Base-by-base conservation (phyloP, 2,888 invertebrate genomes). In the Ornithoptera alexandrae region DNA sequence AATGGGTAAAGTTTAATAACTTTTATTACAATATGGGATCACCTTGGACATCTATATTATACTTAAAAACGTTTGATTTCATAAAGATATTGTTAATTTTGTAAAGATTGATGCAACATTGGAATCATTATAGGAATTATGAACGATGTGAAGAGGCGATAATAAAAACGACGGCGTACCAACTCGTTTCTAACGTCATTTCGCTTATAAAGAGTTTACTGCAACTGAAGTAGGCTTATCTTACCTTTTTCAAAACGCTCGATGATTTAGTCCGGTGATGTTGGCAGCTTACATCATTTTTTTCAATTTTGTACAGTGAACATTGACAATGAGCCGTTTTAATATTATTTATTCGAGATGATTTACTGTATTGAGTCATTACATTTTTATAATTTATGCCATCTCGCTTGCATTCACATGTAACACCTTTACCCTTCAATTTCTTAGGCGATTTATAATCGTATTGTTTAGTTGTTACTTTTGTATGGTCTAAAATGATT, bases 331-430 rank as follows among this genome's bases (percentile, higher is more conserved):
- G 36, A 5, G 22, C 50, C 1, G 59, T 50, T 36, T 24, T 50
- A 6, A 46, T 57, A 57, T 20, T 20, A 39, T 68, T 22, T 57
- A 20, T 20, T 20, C 18, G 57, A 17, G 68, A n/a, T n/a, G 30
- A n/a, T 57, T 42, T 20, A 22, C 62, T 62, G n/a, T 36, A 30
- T 57, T 58, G 62, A 58, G 24, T 59, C 15, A 24, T 60, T 20
- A 57, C 20, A 20, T 18, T 61, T 7, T 60, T 66, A 60, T 20
- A 10, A 20, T 60, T 10, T 20, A 8, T 50, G n/a, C n/a, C 50
- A 22, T 66, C 36, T 53, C 7, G 50, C 6, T 50, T 60, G 59
- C 75, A 81, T 70, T 82, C 80, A 65, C 80, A 79, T 10, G 6
- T 57, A 57, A 57, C 57, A 57, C n/a, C 57, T 20, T 53, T 53